These are phyloP conservation scores for Saturnia japonica DNA, from an alignment of 2,888 invertebrate genomes.

Conservation along the genomic window DNA sequence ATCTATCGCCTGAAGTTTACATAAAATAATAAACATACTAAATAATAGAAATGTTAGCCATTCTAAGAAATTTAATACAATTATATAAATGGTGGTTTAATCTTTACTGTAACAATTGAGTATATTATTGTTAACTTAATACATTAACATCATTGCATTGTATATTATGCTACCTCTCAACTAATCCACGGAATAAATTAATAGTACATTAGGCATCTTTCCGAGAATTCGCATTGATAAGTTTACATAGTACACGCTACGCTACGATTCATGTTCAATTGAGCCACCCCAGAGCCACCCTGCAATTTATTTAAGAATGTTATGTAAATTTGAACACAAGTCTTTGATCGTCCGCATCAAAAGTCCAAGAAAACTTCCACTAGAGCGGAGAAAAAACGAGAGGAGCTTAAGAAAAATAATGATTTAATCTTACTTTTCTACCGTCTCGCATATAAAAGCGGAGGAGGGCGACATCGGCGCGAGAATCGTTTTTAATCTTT, in stretches of 20 bases:
- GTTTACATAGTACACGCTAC: conserved; percentile 59
- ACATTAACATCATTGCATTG: conserved; percentile 27
- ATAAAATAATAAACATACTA: too few relatives aligned
- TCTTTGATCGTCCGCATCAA: conserved; percentile 82
- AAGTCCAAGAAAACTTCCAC: conserved; percentile 79
- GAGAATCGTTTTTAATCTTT: conserved; percentile 83
- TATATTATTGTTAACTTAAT: background rate
- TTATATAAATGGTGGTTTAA: background rate
- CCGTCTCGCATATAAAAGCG: conserved; percentile 80
- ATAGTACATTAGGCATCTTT: conserved; percentile 72
- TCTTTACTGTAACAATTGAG: background rate
- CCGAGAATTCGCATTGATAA: conserved; percentile 70
- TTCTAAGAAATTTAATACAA: background rate
- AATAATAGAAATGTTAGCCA: too few relatives aligned
- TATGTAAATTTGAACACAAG: conserved; percentile 82
- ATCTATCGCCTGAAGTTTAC: too few relatives aligned
- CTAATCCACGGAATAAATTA: conserved; percentile 73
- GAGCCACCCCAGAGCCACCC: conserved; percentile 56
- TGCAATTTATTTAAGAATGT: conserved; percentile 82
- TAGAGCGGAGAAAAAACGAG: conserved; percentile 74
- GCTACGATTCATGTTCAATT: conserved; percentile 52
- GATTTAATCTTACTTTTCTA: conserved; percentile 82
- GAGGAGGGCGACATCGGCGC: conserved; percentile 62
- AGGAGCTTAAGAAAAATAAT: conserved; percentile 82
- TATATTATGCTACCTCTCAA: conserved; percentile 60